Percentiles rank a stretch among this genome's conserved stretches.
Conservation (phyloP, 2,888 invertebrate genomes). For the Zootermopsis nevadensis region DNA sequence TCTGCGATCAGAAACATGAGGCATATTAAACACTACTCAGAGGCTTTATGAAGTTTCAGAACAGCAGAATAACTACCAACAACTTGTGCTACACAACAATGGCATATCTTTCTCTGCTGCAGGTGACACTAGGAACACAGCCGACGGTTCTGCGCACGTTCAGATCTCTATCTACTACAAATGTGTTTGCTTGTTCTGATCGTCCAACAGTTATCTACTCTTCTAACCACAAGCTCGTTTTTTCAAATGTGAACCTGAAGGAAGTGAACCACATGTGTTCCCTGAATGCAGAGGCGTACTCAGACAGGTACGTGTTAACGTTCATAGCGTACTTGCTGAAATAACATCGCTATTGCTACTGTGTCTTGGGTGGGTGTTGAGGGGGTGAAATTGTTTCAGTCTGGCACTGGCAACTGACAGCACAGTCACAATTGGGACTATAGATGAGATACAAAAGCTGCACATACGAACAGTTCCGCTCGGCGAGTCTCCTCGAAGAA, state of each 20-base stretch:
- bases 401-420: slow-evolving; percentile 90
- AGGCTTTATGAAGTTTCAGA: no score
- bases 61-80: no score
- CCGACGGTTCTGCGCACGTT: slow-evolving; percentile 94
- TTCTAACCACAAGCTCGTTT: slow-evolving; percentile 97
- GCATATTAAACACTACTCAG: no score
- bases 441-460: slow-evolving; percentile 98
- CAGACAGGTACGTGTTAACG: slow-evolving; percentile 76
- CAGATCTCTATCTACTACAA: slow-evolving; percentile 88
- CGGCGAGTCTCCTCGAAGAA: slow-evolving; percentile 92
- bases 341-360: not conserved
- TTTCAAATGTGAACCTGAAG: slow-evolving; percentile 96
- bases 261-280: slow-evolving; percentile 99
- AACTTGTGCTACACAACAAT: no score
- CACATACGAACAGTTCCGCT: slow-evolving; percentile 96
- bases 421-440: slow-evolving; percentile 93
- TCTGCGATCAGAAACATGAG: no score
- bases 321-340: not conserved
- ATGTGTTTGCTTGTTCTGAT: slow-evolving; percentile 99
- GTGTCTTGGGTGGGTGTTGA: no score
- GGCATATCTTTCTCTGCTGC: slow-evolving; percentile 37
- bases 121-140: slow-evolving; percentile 95
- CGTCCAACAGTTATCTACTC: slow-evolving; percentile 99
- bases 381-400: slow-evolving; percentile 62
- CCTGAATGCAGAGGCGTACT: slow-evolving; percentile 93